Evolutionary conservation across 2,888 invertebrate genomes (phyloP).

Genomic region (Meandrusa payeni): DNA sequence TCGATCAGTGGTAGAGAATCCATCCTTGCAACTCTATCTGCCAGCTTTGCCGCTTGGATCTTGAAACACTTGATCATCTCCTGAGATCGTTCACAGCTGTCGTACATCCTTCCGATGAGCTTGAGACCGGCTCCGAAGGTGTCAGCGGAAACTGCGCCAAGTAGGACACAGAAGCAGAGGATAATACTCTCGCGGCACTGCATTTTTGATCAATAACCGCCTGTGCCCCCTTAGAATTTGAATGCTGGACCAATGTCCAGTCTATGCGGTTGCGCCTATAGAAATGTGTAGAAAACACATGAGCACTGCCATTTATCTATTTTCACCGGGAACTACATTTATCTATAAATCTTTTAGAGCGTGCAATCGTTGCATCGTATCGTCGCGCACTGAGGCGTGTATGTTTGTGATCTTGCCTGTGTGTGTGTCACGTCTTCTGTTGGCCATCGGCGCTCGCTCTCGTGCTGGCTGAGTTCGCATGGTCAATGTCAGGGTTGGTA

Average conservation of each 20-base stretch:
- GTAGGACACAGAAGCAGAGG: conserved; percentile 58
- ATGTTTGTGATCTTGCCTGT: conserved; percentile 31
- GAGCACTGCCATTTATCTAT: conserved; percentile 79
- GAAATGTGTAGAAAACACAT: conserved; percentile 75
- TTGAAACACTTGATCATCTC: conserved; percentile 87
- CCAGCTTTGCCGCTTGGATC: conserved; percentile 83
- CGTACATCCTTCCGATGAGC: conserved; percentile 77
- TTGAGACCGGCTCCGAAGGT: conserved; percentile 67
- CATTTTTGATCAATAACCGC: conserved; percentile 59
- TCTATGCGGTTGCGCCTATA: conserved; percentile 65
- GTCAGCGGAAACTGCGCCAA: conserved; percentile 57
- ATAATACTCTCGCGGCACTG: conserved; percentile 64
- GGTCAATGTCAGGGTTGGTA: conserved; percentile 56
- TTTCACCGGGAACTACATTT: conserved; percentile 81
- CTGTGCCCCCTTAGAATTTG: conserved; percentile 41
- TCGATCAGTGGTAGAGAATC: conserved; percentile 82
- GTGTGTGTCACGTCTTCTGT: conserved; percentile 38
- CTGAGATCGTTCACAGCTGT: conserved; percentile 82
- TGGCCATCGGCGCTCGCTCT: conserved; percentile 45
- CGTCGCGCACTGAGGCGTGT: conserved; percentile 72
- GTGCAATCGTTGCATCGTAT: conserved; percentile 79
- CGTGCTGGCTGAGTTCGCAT: conserved; percentile 42
- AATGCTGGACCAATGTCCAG: conserved; percentile 60
- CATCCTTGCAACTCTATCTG: conserved; percentile 83
- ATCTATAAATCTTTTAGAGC: conserved; percentile 82